These are phyloP conservation scores for Caenorhabditis japonica DNA, from an alignment of 2,888 invertebrate genomes.

Conservation along the genomic window DNA sequence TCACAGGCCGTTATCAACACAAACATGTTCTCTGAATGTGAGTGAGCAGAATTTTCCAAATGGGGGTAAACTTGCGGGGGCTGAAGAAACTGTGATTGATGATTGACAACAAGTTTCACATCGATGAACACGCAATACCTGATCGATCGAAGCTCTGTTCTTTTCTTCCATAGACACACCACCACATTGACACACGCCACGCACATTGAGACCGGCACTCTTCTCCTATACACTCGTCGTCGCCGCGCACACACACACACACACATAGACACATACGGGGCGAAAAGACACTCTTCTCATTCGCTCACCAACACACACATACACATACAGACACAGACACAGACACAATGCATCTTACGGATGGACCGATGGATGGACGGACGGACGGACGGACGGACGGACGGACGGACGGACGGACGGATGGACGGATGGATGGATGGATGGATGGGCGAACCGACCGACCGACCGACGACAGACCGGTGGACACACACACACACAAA, in stretches of 20 bases:
- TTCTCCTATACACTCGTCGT: conserved; percentile 37
- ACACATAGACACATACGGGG: too few species aligned
- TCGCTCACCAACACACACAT: conserved; percentile 41
- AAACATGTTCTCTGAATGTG: too few species aligned
- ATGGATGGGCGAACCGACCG: conserved; percentile 23
- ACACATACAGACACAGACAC: background rate
- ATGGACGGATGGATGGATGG: conserved; percentile 41
- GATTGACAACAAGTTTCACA: too few species aligned
- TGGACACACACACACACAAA: conserved; percentile 1
- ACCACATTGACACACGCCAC: conserved; percentile 21
- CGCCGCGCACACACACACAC: conserved; percentile 48
- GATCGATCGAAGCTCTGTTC: conserved; percentile 48
- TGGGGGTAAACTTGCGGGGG: too few species aligned
- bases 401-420: too few species aligned
- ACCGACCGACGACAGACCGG: conserved; percentile 14
- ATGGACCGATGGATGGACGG: conserved; percentile 40
- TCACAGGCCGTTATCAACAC: too few species aligned
- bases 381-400: too few species aligned
- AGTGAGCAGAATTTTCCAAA: too few species aligned
- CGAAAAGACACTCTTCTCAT: conserved; percentile 35
- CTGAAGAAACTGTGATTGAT: too few species aligned
- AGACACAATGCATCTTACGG: conserved; percentile 40
- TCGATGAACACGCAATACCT: conserved; percentile 47
- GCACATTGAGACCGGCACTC: conserved; percentile 25
- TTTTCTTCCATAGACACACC: conserved; percentile 39